Conservation (phyloP, 2,888 invertebrate species). For the Ophion obscuratus region DNA sequence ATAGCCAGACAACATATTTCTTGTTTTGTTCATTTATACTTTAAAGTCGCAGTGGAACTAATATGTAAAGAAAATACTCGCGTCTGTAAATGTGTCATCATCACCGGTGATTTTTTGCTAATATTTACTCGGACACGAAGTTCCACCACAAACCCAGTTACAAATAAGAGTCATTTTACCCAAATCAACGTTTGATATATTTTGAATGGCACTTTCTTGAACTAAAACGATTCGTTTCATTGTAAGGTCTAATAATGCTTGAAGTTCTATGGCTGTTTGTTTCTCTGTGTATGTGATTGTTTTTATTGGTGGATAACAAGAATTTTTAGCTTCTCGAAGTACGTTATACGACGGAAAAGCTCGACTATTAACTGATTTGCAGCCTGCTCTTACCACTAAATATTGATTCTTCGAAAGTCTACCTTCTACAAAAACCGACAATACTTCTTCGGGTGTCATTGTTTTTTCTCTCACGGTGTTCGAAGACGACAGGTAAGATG, state of each 20-base stretch:
- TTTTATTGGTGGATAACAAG: conserved; percentile 2
- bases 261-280: conserved; percentile 12
- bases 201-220: conserved; percentile 13
- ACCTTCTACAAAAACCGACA: conserved; percentile 13
- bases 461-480: conserved; percentile 10
- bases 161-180: background rate
- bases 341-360: conserved; percentile 19
- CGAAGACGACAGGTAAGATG: conserved; percentile 11
- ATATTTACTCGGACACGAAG: too few relatives aligned
- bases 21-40: too few relatives aligned
- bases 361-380: conserved; percentile 19
- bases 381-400: conserved; percentile 10
- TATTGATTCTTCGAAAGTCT: conserved; percentile 11
- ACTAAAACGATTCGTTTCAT: conserved; percentile 26
- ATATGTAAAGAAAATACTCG: too few relatives aligned
- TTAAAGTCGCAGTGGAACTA: too few relatives aligned
- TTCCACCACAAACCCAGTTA: too few relatives aligned
- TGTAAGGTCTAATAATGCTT: conserved; percentile 26
- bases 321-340: conserved; percentile 16
- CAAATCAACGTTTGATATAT: conserved; percentile 8
- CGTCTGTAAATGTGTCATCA: too few relatives aligned
- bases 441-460: conserved; percentile 6
- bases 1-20: too few relatives aligned
- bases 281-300: conserved; percentile 21
- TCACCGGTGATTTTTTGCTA: too few relatives aligned